A percentile compares a stretch with the other conserved stretches of the same genome.
Conservation (phyloP, 1,140 invertebrate genomes). For the Cotesia vestalis region DNA sequence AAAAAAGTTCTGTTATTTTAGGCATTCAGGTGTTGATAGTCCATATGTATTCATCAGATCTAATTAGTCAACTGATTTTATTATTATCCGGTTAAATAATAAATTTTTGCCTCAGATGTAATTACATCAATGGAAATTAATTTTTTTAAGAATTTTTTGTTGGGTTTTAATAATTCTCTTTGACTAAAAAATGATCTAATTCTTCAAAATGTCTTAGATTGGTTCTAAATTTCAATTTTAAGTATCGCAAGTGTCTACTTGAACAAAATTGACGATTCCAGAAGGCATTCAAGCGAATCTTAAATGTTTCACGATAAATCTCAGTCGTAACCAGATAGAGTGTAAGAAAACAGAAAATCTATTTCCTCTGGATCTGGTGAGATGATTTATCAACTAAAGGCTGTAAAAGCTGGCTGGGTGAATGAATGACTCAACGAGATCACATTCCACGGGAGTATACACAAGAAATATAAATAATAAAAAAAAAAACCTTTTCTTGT, state of each 20-base stretch:
- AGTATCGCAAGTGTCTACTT: neutral
- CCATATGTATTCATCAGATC: neutral
- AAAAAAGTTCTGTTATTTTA: neutral
- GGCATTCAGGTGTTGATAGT: too few relatives aligned
- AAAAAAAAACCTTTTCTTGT: slow-evolving; percentile 28
- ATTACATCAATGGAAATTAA: too few relatives aligned
- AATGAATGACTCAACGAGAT: slow-evolving; percentile 54
- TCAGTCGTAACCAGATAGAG: too few relatives aligned
- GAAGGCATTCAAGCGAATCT: slow-evolving; percentile 29
- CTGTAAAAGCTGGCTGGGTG: slow-evolving; percentile 34
- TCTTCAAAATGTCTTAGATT: too few relatives aligned
- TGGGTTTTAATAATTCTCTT: too few relatives aligned
- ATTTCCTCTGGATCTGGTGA: too few relatives aligned
- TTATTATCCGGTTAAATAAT: too few relatives aligned
- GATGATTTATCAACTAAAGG: neutral
- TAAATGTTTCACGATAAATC: neutral
- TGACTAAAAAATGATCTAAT: too few relatives aligned
- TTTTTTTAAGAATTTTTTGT: too few relatives aligned
- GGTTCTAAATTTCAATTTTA: slow-evolving; percentile 2
- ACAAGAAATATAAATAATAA: slow-evolving; percentile 44
- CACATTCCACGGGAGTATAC: slow-evolving; percentile 44
- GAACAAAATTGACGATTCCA: slow-evolving; percentile 19
- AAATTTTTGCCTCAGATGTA: too few relatives aligned
- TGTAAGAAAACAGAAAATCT: too few relatives aligned
- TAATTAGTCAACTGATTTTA: too few relatives aligned